Conservation (phyloP, 2,113 vertebrate genomes). For the Uria lomvia region DNA sequence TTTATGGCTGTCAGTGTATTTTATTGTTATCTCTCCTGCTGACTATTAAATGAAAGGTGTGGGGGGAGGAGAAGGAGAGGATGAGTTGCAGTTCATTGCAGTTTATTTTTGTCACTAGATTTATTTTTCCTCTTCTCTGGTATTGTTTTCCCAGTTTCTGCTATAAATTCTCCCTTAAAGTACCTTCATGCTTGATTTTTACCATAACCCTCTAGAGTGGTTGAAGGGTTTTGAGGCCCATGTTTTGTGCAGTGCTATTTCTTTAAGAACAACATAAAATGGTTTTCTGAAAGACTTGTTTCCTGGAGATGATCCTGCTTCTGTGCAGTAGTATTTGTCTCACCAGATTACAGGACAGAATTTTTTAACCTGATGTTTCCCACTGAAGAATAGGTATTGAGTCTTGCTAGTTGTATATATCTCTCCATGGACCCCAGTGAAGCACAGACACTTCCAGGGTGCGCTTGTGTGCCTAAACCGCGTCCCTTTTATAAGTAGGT, state of each 20-base stretch:
- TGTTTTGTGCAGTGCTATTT: not conserved
- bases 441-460: not conserved
- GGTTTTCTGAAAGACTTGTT: not conserved
- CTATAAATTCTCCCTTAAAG: conserved; percentile 3
- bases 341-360: not conserved
- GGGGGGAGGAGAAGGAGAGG: not conserved
- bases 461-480: not conserved
- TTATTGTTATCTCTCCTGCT: conserved; percentile 31
- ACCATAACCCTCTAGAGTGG: not conserved
- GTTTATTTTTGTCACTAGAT: conserved; percentile 15
- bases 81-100: conserved; percentile 3
- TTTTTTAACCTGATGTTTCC: not conserved
- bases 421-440: not conserved
- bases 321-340: not conserved
- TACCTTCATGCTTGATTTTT: not conserved
- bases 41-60: conserved; percentile 27
- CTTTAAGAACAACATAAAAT: not conserved
- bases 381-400: not conserved
- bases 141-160: not conserved
- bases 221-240: not conserved
- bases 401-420: not conserved
- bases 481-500: not conserved
- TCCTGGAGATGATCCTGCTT: not conserved
- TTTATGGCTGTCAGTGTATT: conserved; percentile 39
- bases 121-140: not conserved